Conservation (phyloP, 2,797 vertebrate species). For the Molossus molossus region DNA sequence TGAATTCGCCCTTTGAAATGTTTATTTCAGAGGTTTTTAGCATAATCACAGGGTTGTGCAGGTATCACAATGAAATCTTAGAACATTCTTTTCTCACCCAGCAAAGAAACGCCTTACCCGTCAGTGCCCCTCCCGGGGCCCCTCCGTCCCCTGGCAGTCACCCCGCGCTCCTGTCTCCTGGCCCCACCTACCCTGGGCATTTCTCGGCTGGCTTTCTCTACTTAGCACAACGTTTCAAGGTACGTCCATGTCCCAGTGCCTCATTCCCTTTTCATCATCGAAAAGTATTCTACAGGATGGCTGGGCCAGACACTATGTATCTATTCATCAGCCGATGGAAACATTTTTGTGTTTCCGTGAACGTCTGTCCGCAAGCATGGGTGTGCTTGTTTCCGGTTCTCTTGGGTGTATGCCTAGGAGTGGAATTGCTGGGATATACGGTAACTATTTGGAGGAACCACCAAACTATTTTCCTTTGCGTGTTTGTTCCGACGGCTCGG, state of each 20-base stretch:
- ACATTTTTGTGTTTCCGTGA: not conserved
- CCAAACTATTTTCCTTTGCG: not conserved
- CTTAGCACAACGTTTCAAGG: not conserved
- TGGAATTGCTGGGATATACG: not conserved
- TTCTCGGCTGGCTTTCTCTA: not conserved
- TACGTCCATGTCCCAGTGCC: not conserved
- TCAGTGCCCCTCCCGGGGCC: not conserved
- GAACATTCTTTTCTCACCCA: not conserved
- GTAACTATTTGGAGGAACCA: not conserved
- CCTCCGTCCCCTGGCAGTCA: rapidly evolving
- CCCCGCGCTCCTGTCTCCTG: no score
- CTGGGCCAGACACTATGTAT: not conserved
- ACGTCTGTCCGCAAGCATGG: not conserved
- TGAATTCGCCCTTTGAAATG: not conserved
- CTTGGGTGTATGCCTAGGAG: not conserved
- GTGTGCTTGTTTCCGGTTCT: not conserved
- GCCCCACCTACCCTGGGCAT: not conserved
- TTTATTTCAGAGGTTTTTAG: not conserved
- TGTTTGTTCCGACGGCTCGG: not conserved
- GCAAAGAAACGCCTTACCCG: not conserved
- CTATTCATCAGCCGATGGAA: not conserved
- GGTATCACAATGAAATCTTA: not conserved
- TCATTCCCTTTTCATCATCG: not conserved
- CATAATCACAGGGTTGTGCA: not conserved
- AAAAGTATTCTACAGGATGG: not conserved